Evolutionary conservation across 2,113 vertebrate genomes (phyloP), one percentile per base, ranked within the genome.

Genomic region (Machaerirhynchus nigripectus): DNA sequence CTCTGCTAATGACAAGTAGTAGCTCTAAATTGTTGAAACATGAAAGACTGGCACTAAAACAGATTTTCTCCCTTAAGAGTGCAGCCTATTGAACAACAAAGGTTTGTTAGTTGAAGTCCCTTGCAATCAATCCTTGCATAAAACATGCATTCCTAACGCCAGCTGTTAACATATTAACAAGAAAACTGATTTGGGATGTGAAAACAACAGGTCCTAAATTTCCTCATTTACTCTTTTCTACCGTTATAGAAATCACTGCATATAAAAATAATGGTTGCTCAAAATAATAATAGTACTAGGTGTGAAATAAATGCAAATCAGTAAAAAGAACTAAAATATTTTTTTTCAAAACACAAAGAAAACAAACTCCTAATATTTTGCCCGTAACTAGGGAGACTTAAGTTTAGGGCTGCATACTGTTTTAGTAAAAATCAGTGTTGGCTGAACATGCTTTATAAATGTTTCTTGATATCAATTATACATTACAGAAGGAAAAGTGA

Each of bases 91-190:
- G 44, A 91, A 74, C 68, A 88, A 80, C 64, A 93, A 80, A 83
- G 52, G 49, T 84, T 74, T 80, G 31, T 49, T 65, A 57, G 35
- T 4, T 87, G 64, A 90, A 92, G 49, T 63, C 35, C 33, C 22
- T 90, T 83, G 65, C 88, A 93, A 90, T 93, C 93, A 96, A 56
- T 16, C 60, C 37, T 67, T 71, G n/a, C 52, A 90, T 15, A 73
- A 93, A 77, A 47, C 26, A 77, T 19, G 44, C 26, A 71, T 81
- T 93, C 56, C 55, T 55, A 81, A 15, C 64, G 56, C 39, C 78
- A 90, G 73, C 52, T 80, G 47, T 46, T 93, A 87, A 61, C n/a
- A 23, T 64, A 84, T 75, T 71, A 84, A 94, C 24, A 92, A 56
- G 73, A 64, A 96, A 88, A 49, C 16, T 47, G 75, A 70, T 86